Evolutionary conservation across 2,797 vertebrate species (phyloP).

Genomic region (Manis pentadactyla): DNA sequence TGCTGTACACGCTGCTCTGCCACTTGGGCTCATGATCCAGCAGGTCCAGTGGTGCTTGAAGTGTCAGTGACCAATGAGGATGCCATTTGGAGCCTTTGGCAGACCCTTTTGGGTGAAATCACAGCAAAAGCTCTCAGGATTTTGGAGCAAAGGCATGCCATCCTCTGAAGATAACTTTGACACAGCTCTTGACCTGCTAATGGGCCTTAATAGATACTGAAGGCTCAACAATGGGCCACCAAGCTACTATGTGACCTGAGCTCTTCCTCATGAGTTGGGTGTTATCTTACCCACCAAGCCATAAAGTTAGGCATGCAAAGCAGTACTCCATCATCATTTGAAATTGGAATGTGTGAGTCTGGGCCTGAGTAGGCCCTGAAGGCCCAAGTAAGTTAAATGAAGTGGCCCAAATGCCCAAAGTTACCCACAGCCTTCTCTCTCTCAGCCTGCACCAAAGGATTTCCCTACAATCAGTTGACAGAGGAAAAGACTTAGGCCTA

Average conservation of each 20-base stretch:
- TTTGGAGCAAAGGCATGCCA: not conserved
- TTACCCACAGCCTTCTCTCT: not conserved
- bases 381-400: not conserved
- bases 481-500: not conserved
- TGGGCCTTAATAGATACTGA: not conserved
- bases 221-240: not conserved
- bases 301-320: not conserved
- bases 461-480: not conserved
- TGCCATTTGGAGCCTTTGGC: not conserved
- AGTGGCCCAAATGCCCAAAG: not conserved
- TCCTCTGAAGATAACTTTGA: not conserved
- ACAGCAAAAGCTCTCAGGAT: not conserved
- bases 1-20: not conserved
- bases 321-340: not conserved
- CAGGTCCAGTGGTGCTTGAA: not conserved
- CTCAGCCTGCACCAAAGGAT: not conserved
- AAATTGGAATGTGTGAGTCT: not conserved
- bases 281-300: not conserved
- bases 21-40: not conserved
- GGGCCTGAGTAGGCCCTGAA: not conserved
- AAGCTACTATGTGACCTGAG: not conserved
- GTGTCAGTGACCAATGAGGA: not conserved
- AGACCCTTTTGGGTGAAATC: not conserved
- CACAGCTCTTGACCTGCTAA: not conserved
- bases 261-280: not conserved